Evolutionary conservation across 2,888 invertebrate genomes (phyloP).

Genomic region (Cacoxenus indagator): DNA sequence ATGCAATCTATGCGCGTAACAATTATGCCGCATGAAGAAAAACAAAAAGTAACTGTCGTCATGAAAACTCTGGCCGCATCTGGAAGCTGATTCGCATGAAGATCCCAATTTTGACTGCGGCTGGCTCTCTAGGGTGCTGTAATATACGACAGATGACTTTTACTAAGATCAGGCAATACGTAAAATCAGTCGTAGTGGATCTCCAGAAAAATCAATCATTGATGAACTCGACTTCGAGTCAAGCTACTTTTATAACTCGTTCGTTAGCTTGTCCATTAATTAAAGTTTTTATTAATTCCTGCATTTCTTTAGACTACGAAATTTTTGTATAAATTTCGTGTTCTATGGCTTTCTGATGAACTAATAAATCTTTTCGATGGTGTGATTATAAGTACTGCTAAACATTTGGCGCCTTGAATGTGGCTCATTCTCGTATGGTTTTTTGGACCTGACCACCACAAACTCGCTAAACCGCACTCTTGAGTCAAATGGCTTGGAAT

Average conservation of each 20-base stretch:
- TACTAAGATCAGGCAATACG: no score
- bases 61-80: no score
- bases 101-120: no score
- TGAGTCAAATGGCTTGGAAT: conserved; percentile 29
- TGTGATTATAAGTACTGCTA: conserved; percentile 62
- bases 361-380: conserved; percentile 58
- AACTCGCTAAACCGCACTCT: neutral
- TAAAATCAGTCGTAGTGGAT: neutral
- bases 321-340: neutral
- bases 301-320: neutral
- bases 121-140: no score
- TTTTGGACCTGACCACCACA: neutral
- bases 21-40: no score
- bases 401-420: conserved; percentile 53
- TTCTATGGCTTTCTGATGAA: conserved; percentile 38
- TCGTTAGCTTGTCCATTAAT: conserved; percentile 34
- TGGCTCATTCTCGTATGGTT: neutral
- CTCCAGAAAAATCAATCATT: conserved; percentile 2
- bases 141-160: no score
- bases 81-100: no score
- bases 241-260: conserved; percentile 56
- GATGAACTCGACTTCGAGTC: conserved; percentile 41
- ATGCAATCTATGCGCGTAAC: no score
- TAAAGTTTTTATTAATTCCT: conserved; percentile 12
- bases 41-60: no score